phyloP scores from a whole-genome alignment of 1,140 invertebrate species.

The Limonius californicus region DNA sequence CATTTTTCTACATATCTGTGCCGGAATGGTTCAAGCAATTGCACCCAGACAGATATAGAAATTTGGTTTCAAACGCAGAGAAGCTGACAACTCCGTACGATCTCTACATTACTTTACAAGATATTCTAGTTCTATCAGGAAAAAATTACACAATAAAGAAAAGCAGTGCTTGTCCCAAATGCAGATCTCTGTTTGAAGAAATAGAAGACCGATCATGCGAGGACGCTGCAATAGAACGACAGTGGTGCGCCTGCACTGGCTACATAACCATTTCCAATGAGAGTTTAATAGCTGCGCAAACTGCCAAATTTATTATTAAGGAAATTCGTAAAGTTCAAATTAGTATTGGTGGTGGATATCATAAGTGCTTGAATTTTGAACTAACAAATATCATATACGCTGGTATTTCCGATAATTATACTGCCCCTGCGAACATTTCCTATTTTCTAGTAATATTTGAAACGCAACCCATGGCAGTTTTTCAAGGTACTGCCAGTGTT shows the following conservation, averaged over 20 bases:
- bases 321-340: conserved; percentile 41
- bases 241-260: conserved; percentile 76
- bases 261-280: conserved; percentile 43
- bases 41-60: conserved; percentile 55
- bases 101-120: conserved; percentile 59
- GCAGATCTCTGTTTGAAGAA: conserved; percentile 63
- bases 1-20: conserved; percentile 69
- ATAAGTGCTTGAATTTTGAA: conserved; percentile 51
- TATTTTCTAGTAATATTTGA: conserved; percentile 52
- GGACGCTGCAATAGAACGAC: conserved; percentile 64
- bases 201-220: conserved; percentile 68
- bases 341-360: conserved; percentile 38
- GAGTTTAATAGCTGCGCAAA: conserved; percentile 43
- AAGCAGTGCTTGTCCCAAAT: conserved; percentile 57
- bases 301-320: conserved; percentile 50
- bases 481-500: conserved; percentile 54
- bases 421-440: conserved; percentile 24
- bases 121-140: conserved; percentile 48
- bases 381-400: conserved; percentile 47
- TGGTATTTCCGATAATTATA: conserved; percentile 33
- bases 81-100: conserved; percentile 71
- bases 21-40: conserved; percentile 62
- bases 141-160: conserved; percentile 45
- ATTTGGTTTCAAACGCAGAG: conserved; percentile 61
- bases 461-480: conserved; percentile 53